Evolutionary conservation across 2,797 vertebrate species (phyloP), one percentile per base, ranked within the genome.

Genomic region (Gobio occitaniae): DNA sequence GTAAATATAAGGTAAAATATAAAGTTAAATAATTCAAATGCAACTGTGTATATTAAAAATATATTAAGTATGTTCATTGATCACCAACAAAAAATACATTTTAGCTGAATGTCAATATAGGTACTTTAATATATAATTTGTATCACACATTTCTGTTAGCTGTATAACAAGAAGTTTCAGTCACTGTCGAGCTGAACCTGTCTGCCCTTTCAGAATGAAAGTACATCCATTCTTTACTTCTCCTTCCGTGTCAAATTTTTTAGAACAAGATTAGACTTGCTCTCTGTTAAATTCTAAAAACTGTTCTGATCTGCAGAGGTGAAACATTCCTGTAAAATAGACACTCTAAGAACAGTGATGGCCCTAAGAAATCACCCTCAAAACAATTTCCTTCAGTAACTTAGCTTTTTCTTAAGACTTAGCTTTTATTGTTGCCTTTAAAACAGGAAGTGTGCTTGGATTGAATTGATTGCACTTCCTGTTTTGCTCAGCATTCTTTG

Each of bases 401-500:
- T n/a, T n/a, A n/a, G n/a, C n/a, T n/a, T n/a, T n/a, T n/a, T n/a
- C n/a, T n/a, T n/a, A n/a, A n/a, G 6, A 72, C 63, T 65, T 11
- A 4, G 16, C 56, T 77, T 41, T 77, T 66, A 63, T 77, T 68
- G 32, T 80, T 83, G 69, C 50, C 70, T 86, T 86, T 70, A 65
- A 74, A 85, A 65, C 76, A 91, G 94, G 93, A 95, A 94, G 92
- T 89, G 52, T 84, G 86, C 76, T 80, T 66, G 77, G 81, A 78
- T 87, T 84, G 88, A 86, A 84, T 82, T 92, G 93, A 93, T 92
- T 92, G 90, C 85, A 86, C 93, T 94, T 95, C 94, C 94, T 95
- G 93, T 95, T 95, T 93, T 87, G 61, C 77, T 66, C 85, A 83
- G 15, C 25, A 90, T 85, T 89, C 65, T 89, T 90, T 86, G 89